Conservation (phyloP, 2,113 vertebrate genomes). For the Telmatochromis sp. region DNA sequence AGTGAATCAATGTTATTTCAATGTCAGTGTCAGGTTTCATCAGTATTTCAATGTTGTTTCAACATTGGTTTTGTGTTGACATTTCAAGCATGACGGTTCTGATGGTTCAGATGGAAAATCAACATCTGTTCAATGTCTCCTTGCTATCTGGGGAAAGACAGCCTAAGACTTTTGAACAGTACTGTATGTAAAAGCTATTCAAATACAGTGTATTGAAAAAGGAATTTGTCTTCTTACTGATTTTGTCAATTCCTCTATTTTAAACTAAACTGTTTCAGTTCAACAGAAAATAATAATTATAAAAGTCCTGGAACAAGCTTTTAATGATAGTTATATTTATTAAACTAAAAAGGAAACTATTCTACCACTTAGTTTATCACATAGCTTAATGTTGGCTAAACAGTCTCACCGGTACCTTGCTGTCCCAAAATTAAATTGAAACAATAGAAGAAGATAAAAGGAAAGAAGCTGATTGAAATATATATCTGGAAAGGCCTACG, state of each 20-base stretch:
- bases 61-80: too few species aligned
- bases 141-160: too few species aligned
- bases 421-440: background rate
- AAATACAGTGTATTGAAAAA: background rate
- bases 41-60: too few species aligned
- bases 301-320: background rate
- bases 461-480: background rate
- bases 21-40: too few species aligned
- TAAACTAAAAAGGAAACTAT: background rate
- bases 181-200: background rate
- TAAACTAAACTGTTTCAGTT: background rate
- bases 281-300: background rate
- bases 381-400: background rate
- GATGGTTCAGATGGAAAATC: too few species aligned
- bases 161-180: background rate
- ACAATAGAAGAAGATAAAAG: background rate
- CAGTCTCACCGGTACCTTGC: background rate
- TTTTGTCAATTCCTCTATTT: background rate
- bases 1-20: too few species aligned
- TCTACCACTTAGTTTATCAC: background rate
- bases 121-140: too few species aligned
- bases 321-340: background rate
- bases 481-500: background rate
- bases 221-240: background rate
- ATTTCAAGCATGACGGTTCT: too few species aligned